A percentile compares a stretch with the other conserved stretches of the same genome.
phyloP scores from a whole-genome alignment of 1,140 invertebrate species.

The Stegodyphus mimosarum region DNA sequence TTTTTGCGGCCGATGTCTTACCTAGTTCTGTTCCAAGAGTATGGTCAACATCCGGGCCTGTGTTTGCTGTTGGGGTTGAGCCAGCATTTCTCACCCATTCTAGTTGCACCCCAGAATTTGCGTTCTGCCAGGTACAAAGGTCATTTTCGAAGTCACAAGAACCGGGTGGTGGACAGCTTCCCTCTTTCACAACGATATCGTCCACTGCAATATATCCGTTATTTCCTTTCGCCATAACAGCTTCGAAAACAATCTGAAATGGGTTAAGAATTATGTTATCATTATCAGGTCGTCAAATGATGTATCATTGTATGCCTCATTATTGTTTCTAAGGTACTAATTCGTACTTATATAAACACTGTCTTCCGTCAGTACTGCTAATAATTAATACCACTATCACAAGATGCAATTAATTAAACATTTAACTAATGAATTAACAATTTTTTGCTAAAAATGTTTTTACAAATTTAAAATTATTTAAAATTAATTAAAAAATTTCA shows the following conservation, averaged over 20 bases:
- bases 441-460: no score
- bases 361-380: no score
- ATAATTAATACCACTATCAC: no score
- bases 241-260: conserved; percentile 58
- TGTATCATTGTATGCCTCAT: no score
- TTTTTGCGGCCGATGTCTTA: neutral
- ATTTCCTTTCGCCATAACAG: conserved; percentile 22
- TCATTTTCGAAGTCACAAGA: conserved; percentile 61
- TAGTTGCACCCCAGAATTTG: conserved; percentile 6
- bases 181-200: conserved; percentile 57
- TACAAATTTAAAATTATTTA: no score
- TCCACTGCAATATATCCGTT: conserved; percentile 59
- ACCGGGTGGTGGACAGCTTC: conserved; percentile 35
- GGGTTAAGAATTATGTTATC: no score
- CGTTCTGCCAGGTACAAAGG: conserved; percentile 58
- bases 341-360: no score
- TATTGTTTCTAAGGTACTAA: no score
- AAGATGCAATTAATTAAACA: no score
- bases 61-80: conserved; percentile 30
- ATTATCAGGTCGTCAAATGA: no score
- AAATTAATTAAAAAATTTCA: no score
- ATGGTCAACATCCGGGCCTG: conserved; percentile 64
- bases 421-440: no score
- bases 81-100: conserved; percentile 56
- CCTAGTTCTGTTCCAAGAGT: conserved; percentile 59